Evolutionary conservation across 2,888 invertebrate species (phyloP), one percentile per base, ranked within the genome.

Genomic region (Caenorhabditis drosophilae): DNA sequence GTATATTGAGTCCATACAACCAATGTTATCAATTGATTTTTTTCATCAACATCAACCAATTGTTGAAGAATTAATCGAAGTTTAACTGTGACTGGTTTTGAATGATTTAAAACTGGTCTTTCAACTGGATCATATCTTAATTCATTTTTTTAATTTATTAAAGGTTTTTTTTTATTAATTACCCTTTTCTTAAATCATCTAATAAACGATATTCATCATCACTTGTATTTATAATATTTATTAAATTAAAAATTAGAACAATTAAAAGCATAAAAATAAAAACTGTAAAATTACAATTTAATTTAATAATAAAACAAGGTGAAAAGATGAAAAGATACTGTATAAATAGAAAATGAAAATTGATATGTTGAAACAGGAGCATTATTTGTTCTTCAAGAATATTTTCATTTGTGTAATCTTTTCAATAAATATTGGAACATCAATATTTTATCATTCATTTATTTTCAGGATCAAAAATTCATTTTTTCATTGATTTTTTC

Each of bases 1-100:
- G 93, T 93, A 89, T 93, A 88, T 89, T 92, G 93, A 84, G 93
- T 89, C 94, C 94, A 94, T 87, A 93, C 92, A 88, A 93, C 94
- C 84, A 93, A 92, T 86, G 93, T 92, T 85, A 94, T 89, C 87
- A 93, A 89, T 88, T 94, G 93, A 88, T 94, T 93, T 88, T 93
- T 93, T 88, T 93, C 93, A 87, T 94, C 77, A n/a, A 78, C 76
- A 57, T 77, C 76, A 2, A 75, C 77, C 12, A 80, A 49, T 60
- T 80, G 80, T 52, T 80, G 80, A 22, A 80, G 61, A 46, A 79
- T 66, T 3, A 80, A 49, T 7, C 79, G 56, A 25, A 80, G 40
- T 23, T 68, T 55, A 2, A 80, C 77, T 20, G 42, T 55, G 1
- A 81, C 46, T 1, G 80, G 58, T 9, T 73, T 66, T 16, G 45